Conservation (phyloP, 2,888 invertebrate genomes). For the Drosophila leonis region DNA sequence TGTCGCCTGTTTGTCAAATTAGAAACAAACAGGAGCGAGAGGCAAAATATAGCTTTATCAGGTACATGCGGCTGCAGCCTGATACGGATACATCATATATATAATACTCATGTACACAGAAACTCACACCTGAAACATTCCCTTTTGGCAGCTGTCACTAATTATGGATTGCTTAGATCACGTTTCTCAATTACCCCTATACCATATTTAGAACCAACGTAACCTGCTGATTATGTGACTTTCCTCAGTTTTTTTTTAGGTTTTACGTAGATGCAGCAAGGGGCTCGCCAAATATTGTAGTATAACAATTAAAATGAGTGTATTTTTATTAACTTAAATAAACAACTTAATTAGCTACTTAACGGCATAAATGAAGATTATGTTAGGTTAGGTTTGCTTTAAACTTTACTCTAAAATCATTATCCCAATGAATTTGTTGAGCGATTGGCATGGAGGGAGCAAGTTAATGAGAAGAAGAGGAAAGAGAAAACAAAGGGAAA, state of each 20-base stretch:
- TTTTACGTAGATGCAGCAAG: background rate
- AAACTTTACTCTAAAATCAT: background rate
- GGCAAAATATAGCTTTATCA: constrained; percentile 33
- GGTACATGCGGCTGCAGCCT: constrained; percentile 50
- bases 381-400: constrained; percentile 3
- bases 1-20: constrained; percentile 65
- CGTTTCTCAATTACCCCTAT: constrained; percentile 31
- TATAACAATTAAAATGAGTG: background rate
- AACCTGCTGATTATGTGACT: constrained; percentile 35
- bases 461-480: background rate
- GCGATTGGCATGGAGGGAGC: background rate
- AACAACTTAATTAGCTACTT: constrained; percentile 9
- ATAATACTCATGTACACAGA: background rate
- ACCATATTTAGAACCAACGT: constrained; percentile 42
- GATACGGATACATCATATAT: constrained; percentile 40
- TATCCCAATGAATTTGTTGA: background rate
- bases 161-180: constrained; percentile 54
- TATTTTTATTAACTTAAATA: background rate
- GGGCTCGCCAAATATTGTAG: constrained; percentile 19
- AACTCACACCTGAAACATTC: background rate
- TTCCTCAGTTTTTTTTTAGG: background rate
- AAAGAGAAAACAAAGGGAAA: background rate
- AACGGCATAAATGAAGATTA: background rate
- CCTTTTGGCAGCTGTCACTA: constrained; percentile 42
- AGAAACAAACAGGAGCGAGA: constrained; percentile 43